Evolutionary conservation across 1,140 invertebrate species (phyloP), one percentile per base, ranked within the genome.

Genomic region (Camponotus vicinus): DNA sequence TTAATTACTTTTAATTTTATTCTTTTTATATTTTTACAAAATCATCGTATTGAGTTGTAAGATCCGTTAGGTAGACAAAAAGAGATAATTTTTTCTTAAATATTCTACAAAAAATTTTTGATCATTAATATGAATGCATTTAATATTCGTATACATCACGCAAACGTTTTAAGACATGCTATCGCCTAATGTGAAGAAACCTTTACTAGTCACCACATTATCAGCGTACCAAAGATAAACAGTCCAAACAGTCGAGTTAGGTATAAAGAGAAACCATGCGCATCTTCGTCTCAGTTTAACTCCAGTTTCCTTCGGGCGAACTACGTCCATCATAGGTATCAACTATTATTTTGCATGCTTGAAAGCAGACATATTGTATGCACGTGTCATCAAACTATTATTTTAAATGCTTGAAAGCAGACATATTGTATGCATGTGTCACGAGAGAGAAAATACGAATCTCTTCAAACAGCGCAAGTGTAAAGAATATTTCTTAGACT

Each of bases 211-310:
- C 42, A 78, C 49, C 49, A 37, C 13, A 40, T 40, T 80, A 80
- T 55, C 61, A 57, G n/a, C 67, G 40, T 70, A 80, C 34, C 55
- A 13, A 13, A 45, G 77, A 80, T 80, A 80, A 80, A 80, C n/a
- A 70, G 40, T 70, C 77, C 69, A 37, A 69, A 69, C 40, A 78
- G 61, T 8, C 63, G 13, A 40, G 64, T 55, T 67, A 55, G 66
- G 55, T 70, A 69, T 57, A 80, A 77, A 42, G 75, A 59, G 71
- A 77, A 78, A 78, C 27, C 4, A 61, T 42, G 63, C 42, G 45
- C 63, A 32, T 34, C 34, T 80, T 57, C 32, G 64, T 37, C 45
- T 80, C 77, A 80, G 77, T 80, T 55, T 40, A 15, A 13, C 8
- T 27, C 21, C 7, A 70, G 45, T 49, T 70, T 80, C 18, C 77